phyloP scores from a whole-genome alignment of 2,113 vertebrate species.

The Parus major region DNA sequence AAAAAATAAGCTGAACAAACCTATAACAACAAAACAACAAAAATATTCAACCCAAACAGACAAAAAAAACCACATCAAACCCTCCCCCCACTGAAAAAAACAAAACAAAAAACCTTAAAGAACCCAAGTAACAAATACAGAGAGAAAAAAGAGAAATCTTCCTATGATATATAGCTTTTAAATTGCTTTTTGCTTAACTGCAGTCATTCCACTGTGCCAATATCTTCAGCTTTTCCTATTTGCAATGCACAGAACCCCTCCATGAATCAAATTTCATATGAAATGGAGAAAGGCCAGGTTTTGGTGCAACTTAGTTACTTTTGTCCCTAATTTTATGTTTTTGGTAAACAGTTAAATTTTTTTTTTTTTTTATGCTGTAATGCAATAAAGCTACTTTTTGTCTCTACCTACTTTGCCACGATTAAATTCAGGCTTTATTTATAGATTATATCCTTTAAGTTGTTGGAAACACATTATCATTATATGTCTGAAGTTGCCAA shows the following conservation, averaged over 20 bases:
- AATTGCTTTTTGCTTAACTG: not conserved
- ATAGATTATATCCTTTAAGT: not conserved
- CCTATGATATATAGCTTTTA: accelerated
- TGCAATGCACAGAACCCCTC: not conserved
- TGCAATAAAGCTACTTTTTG: not conserved
- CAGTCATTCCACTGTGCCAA: not conserved
- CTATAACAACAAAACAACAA: too few species aligned
- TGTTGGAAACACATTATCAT: not conserved
- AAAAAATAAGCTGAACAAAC: not conserved
- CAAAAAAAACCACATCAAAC: not conserved
- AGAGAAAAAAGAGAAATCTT: not conserved
- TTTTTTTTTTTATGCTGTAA: not conserved
- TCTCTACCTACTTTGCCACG: not conserved
- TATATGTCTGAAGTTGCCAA: not conserved
- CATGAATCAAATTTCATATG: not conserved
- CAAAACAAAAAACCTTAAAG: too few species aligned
- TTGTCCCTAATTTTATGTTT: not conserved
- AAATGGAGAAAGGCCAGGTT: not conserved
- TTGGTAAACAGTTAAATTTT: not conserved
- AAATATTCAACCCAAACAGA: too few species aligned
- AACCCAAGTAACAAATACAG: not conserved
- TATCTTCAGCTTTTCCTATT: not conserved
- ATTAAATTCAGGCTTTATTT: not conserved
- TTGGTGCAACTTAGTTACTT: not conserved
- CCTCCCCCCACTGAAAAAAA: accelerated